A percentile compares a stretch with the other conserved stretches of the same genome.
Evolutionary conservation across 2,888 invertebrate genomes (phyloP).

Genomic region (Cheilosia soror): DNA sequence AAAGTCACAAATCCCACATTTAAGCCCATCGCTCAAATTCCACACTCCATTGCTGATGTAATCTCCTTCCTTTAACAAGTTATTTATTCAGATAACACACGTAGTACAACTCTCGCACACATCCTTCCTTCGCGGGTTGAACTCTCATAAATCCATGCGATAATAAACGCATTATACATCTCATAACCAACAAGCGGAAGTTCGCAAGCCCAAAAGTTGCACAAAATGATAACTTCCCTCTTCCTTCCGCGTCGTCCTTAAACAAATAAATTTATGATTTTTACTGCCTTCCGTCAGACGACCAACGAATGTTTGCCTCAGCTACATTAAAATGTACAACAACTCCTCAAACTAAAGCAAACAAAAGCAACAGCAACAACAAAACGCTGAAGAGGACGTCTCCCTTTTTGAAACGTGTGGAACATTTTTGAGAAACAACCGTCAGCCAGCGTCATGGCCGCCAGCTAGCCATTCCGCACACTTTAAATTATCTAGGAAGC

Average conservation of each 20-base stretch:
- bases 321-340: constrained; percentile 70
- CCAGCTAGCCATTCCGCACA: constrained; percentile 73
- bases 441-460: constrained; percentile 63
- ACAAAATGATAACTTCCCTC: constrained; percentile 42
- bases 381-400: constrained; percentile 1
- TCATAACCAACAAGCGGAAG: constrained; percentile 49
- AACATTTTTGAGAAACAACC: constrained; percentile 71
- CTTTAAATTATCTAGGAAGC: constrained; percentile 76
- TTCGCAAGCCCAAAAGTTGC: constrained; percentile 36
- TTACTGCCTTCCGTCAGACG: constrained; percentile 42
- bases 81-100: neutral
- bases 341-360: constrained; percentile 60
- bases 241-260: constrained; percentile 25
- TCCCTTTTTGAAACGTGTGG: constrained; percentile 59
- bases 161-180: constrained; percentile 57
- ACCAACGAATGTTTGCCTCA: constrained; percentile 45
- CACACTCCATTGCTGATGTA: too few relatives aligned
- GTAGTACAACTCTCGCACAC: neutral
- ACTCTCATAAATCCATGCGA: constrained; percentile 39
- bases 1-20: too few relatives aligned
- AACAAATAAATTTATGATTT: constrained; percentile 64
- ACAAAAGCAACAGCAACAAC: constrained; percentile 30
- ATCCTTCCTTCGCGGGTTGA: neutral
- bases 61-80: too few relatives aligned
- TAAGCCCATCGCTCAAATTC: too few relatives aligned